phyloP scores from a whole-genome alignment of 1,140 invertebrate species.

The Anadara kagoshimensis region DNA sequence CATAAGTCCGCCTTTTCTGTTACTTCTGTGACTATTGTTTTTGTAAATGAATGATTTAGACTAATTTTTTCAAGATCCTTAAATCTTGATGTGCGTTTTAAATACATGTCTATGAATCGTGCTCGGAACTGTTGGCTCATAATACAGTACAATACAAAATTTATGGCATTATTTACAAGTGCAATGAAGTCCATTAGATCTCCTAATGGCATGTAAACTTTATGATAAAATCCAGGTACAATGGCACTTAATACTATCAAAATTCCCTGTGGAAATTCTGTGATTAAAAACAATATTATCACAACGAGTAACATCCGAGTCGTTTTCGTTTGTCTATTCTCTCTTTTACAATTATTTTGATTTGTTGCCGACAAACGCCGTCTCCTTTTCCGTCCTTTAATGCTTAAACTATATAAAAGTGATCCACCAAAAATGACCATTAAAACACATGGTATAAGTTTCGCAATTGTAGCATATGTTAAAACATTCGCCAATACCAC shows the following conservation, averaged over 20 bases:
- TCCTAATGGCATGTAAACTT: constrained; percentile 79
- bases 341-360: constrained; percentile 76
- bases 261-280: constrained; percentile 85
- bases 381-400: constrained; percentile 68
- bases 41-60: constrained; percentile 30
- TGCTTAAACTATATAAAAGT: constrained; percentile 73
- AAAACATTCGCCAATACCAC: constrained; percentile 63
- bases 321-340: constrained; percentile 81
- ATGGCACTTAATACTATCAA: constrained; percentile 63
- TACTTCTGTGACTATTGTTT: constrained; percentile 22
- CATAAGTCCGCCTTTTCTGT: not conserved
- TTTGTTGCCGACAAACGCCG: constrained; percentile 52
- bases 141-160: constrained; percentile 93
- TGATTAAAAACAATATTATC: constrained; percentile 85
- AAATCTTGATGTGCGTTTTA: constrained; percentile 36
- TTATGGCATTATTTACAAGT: constrained; percentile 91
- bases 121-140: constrained; percentile 95
- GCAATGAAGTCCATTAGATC: constrained; percentile 94
- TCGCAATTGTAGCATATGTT: constrained; percentile 67
- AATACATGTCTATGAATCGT: constrained; percentile 80
- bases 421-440: constrained; percentile 75
- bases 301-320: constrained; percentile 66
- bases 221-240: constrained; percentile 61
- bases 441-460: constrained; percentile 74
- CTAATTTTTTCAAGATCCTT: constrained; percentile 41